A percentile compares a stretch with the other conserved stretches of the same genome.
Conservation (phyloP, 2,888 invertebrate genomes). For the Agrochola lychnidis region DNA sequence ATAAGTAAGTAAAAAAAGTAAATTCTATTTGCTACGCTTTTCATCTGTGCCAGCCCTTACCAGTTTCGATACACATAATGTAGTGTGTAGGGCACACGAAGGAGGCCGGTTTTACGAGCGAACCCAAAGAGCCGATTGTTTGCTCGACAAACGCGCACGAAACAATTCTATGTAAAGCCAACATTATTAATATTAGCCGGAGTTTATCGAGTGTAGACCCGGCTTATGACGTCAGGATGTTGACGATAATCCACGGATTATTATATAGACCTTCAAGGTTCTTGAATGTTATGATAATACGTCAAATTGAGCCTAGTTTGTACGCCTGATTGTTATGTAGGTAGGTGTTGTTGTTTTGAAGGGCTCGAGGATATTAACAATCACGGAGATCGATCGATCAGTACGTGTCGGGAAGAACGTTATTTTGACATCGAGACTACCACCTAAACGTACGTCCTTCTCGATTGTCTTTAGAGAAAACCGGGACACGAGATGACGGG, state of each 20-base stretch:
- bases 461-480: neutral
- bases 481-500: neutral
- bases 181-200: conserved; percentile 65
- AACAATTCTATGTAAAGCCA: conserved; percentile 61
- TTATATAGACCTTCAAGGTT: conserved; percentile 35
- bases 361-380: neutral
- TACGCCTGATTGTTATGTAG: neutral
- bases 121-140: conserved; percentile 63
- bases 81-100: conserved; percentile 44
- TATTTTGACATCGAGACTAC: neutral
- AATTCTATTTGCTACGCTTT: neutral
- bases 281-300: conserved; percentile 44
- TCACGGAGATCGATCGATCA: neutral
- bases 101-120: conserved; percentile 62
- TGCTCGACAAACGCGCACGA: conserved; percentile 53
- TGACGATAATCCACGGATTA: conserved; percentile 53
- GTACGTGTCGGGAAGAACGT: neutral
- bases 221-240: conserved; percentile 41
- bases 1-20: neutral
- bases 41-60: conserved; percentile 34
- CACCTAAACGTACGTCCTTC: neutral
- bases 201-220: conserved; percentile 60
- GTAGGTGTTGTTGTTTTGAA: neutral
- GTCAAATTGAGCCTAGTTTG: conserved; percentile 32
- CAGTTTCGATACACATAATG: conserved; percentile 50